Evolutionary conservation across 2,113 vertebrate species (phyloP).

Genomic region (Gymnocephalus cernua): DNA sequence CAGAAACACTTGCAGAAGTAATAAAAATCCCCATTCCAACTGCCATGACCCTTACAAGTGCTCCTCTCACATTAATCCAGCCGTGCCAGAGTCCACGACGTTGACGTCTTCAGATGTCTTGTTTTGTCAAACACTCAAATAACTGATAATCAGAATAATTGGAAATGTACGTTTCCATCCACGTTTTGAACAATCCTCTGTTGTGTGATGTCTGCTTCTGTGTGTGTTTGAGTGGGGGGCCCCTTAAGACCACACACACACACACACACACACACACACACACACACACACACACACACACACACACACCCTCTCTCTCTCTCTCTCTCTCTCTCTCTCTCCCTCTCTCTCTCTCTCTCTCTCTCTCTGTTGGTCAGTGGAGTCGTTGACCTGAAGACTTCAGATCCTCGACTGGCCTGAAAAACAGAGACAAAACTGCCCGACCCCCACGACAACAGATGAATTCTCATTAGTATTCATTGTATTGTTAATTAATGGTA

Average conservation of each 20-base stretch:
- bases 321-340: neutral
- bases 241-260: neutral
- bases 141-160: neutral
- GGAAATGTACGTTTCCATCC: too few relatives aligned
- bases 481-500: slow-evolving; percentile 31
- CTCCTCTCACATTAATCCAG: neutral
- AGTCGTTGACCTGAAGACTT: slow-evolving; percentile 24
- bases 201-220: neutral
- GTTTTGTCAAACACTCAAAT: neutral
- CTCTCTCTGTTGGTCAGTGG: neutral
- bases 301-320: neutral
- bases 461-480: slow-evolving; percentile 36
- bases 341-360: neutral
- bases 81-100: neutral
- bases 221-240: neutral
- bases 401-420: neutral
- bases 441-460: slow-evolving; percentile 45
- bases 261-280: neutral
- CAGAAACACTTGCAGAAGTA: too few relatives aligned
- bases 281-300: slow-evolving; percentile 30
- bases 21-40: too few relatives aligned
- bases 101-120: neutral
- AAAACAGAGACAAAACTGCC: neutral
- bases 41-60: too few relatives aligned
- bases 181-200: neutral